Conservation (phyloP, 1,140 invertebrate genomes). For the Rhyacophila brunnea region DNA sequence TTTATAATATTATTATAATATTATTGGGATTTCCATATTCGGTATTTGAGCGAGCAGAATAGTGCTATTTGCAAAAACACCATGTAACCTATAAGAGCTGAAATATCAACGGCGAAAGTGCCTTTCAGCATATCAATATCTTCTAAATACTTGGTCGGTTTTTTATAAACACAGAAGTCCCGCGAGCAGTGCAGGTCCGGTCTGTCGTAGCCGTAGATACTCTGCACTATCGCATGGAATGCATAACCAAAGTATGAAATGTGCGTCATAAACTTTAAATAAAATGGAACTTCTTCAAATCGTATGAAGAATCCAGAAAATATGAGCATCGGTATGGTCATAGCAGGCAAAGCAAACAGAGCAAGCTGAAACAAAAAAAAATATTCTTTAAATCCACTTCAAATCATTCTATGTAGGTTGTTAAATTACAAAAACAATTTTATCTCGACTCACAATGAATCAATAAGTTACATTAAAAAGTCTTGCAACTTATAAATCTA, state of each 20-base stretch:
- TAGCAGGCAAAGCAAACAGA: constrained; percentile 77
- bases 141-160: constrained; percentile 48
- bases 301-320: constrained; percentile 85
- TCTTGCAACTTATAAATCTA: no score
- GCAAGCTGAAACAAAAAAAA: constrained; percentile 62
- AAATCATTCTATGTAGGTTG: no score
- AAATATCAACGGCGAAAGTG: constrained; percentile 67
- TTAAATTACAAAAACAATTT: no score
- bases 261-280: constrained; percentile 68
- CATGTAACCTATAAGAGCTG: constrained; percentile 70
- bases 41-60: constrained; percentile 42
- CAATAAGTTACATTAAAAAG: no score
- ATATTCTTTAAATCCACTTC: no score
- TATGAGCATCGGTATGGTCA: constrained; percentile 79
- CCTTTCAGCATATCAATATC: constrained; percentile 48
- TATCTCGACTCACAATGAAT: no score
- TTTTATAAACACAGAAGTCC: constrained; percentile 49
- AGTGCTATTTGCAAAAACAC: constrained; percentile 44
- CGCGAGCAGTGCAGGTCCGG: constrained; percentile 54
- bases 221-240: constrained; percentile 74
- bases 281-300: constrained; percentile 70
- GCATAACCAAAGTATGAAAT: constrained; percentile 79
- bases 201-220: constrained; percentile 71
- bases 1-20: no score
- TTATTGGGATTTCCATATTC: constrained; percentile 40